Base-by-base conservation (phyloP, 2,113 vertebrate genomes). In the Potamarius usumacintae region DNA sequence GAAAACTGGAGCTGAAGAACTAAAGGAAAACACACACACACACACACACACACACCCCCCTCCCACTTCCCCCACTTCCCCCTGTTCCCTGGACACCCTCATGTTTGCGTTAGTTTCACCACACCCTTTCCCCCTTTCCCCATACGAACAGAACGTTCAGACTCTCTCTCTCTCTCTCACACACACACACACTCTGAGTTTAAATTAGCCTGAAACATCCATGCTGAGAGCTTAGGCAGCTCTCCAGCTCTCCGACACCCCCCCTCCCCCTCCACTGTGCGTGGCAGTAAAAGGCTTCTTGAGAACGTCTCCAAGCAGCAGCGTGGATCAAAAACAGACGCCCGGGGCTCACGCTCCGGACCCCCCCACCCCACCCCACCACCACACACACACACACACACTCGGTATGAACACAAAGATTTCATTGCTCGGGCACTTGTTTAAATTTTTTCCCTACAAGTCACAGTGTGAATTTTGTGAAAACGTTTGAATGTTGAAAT, bases 171-270 rank as follows among this genome's bases (percentile, higher is more conserved):
- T 42, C 34, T 42, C 34, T 42, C 34, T 42, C 34, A 42, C 50
- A 27, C 58, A 69, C 83, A 86, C 84, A 86, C 81, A 83, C 76
- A 84, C 81, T 69, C 86, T 8, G 42, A 86, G 87, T 87, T 90
- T 89, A 88, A 90, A 90, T 90, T 90, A 89, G 89, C 87, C 87
- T 58, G 82, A 90, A 90, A 90, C 87, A 85, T 87, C 78, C 89
- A 52, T 88, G 89, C 89, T 82, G 86, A 90, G 85, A 89, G 86
- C 86, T 72, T 83, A 89, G 80, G 91, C 88, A 85, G 76, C 67
- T 30, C 83, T 85, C 91, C 88, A 88, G 80, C 82, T n/a, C 63
- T 52, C 79, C 48, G 1, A 71, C 85, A 55, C 71, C 69, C 30
- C 9, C 82, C 63, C 62, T 65, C 72, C 14, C 72, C 53, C 42